A percentile compares a stretch with the other conserved stretches of the same genome.
phyloP scores from a whole-genome alignment of 2,113 vertebrate species.

The Spilogale gracilis region DNA sequence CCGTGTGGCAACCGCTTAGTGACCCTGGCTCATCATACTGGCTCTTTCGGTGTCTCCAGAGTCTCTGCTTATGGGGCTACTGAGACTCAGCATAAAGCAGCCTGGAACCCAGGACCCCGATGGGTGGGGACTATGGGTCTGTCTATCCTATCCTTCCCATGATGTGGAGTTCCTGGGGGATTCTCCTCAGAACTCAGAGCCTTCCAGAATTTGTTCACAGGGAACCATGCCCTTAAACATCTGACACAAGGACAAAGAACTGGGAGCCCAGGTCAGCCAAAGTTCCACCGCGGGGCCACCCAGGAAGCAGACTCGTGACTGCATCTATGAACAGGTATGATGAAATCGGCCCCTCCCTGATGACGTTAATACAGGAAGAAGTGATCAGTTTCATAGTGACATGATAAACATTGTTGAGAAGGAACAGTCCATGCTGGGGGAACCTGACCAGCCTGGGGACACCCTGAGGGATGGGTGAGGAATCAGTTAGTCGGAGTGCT shows the following conservation, averaged over 20 bases:
- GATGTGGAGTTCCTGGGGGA: neutral
- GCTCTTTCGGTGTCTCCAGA: neutral
- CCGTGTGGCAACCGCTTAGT: neutral
- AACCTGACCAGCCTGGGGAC: neutral
- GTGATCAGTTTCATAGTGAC: neutral
- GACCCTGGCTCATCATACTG: neutral
- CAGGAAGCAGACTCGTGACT: too few relatives aligned
- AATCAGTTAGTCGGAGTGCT: neutral
- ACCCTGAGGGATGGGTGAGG: neutral
- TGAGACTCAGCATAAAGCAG: neutral
- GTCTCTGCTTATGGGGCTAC: too few relatives aligned
- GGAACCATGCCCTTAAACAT: neutral
- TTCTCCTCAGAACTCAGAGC: neutral
- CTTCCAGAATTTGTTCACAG: neutral
- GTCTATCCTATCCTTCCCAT: neutral
- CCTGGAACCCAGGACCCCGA: neutral
- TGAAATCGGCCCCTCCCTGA: neutral
- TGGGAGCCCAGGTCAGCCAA: neutral
- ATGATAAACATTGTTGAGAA: neutral
- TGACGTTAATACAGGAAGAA: fast-evolving
- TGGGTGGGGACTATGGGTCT: neutral
- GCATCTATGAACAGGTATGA: neutral
- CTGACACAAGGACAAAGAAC: neutral
- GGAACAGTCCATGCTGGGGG: neutral
- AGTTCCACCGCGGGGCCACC: neutral